Percentiles rank a stretch among this genome's conserved stretches.
phyloP scores from a whole-genome alignment of 2,797 vertebrate species.

The Balearica regulorum region DNA sequence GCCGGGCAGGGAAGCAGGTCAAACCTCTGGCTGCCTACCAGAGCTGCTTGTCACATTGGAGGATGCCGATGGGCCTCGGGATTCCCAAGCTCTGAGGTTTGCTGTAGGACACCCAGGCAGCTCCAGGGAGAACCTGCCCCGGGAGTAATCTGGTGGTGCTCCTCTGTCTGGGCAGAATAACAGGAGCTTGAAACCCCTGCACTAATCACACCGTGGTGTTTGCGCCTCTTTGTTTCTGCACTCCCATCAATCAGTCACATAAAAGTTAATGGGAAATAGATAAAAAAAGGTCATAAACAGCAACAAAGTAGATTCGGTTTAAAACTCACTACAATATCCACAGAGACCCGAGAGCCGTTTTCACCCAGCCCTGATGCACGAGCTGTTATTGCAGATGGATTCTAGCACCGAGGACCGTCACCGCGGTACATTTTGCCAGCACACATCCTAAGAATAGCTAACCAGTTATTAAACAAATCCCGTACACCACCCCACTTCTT shows the following conservation, averaged over 20 bases:
- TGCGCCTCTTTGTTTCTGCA: background rate
- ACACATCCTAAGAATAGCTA: background rate
- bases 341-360: background rate
- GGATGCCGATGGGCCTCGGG: background rate
- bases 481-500: background rate
- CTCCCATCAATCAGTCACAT: background rate
- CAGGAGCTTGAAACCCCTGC: background rate
- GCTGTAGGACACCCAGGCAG: background rate
- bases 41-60: background rate
- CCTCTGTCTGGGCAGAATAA: background rate
- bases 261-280: background rate
- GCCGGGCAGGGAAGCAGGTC: background rate
- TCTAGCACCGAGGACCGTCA: background rate
- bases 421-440: background rate
- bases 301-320: background rate
- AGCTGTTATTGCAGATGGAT: background rate
- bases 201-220: background rate
- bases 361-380: background rate
- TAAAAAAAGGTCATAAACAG: constrained; percentile 1
- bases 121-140: background rate
- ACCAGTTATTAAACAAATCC: background rate
- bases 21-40: background rate
- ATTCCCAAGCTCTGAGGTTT: background rate
- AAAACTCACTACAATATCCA: background rate
- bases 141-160: background rate